Conservation (phyloP, 1,140 invertebrate genomes). For the Hylaeus volcanicus region DNA sequence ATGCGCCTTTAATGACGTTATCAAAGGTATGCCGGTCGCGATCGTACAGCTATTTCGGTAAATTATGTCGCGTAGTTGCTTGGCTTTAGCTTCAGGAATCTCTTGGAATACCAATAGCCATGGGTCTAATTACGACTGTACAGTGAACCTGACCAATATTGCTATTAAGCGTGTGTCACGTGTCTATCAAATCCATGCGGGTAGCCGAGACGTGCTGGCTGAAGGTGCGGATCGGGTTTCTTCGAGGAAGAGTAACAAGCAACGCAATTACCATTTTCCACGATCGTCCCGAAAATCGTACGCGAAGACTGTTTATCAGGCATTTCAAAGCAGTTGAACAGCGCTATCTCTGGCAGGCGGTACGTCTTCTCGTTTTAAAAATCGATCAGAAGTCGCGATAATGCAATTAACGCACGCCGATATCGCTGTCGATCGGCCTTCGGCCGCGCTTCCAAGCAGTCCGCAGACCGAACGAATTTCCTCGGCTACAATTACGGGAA, state of each 20-base stretch:
- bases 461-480: conserved; percentile 31
- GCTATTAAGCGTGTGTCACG: conserved; percentile 46
- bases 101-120: conserved; percentile 63
- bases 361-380: neutral
- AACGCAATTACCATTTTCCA: neutral
- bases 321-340: no score
- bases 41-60: conserved; percentile 68
- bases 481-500: conserved; percentile 52
- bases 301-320: no score
- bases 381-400: neutral
- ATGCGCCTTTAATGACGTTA: conserved; percentile 63
- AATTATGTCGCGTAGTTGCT: conserved; percentile 65
- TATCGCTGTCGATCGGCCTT: conserved; percentile 14
- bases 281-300: neutral
- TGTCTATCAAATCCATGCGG: conserved; percentile 1
- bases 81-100: conserved; percentile 57
- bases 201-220: neutral
- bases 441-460: neutral
- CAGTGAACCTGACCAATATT: conserved; percentile 62
- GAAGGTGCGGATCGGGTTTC: no score
- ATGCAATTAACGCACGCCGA: conserved; percentile 32
- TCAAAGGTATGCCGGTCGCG: conserved; percentile 61
- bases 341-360: neutral
- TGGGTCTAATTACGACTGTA: conserved; percentile 61
- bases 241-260: neutral